A percentile compares a stretch with the other conserved stretches of the same genome.
These are phyloP conservation scores for Cyrtonyx montezumae DNA, from an alignment of 2,113 vertebrate species.

Conservation along the genomic window DNA sequence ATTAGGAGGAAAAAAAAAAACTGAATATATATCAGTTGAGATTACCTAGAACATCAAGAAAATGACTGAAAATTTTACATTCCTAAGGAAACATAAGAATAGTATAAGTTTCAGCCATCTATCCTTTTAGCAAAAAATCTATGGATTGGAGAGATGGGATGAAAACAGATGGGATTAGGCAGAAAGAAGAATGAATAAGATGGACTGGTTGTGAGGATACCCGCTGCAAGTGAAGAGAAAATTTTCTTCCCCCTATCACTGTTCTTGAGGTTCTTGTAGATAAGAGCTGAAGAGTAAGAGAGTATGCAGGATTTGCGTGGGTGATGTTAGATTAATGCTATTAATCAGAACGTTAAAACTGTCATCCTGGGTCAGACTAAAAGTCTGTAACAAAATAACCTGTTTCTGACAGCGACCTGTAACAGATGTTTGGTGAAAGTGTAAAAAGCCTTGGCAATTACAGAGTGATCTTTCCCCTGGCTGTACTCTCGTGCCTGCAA, in stretches of 20 bases:
- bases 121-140: neutral
- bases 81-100: neutral
- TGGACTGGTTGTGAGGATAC: neutral
- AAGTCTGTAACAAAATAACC: slow-evolving; percentile 43
- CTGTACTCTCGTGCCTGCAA: neutral
- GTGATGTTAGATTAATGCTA: slow-evolving; percentile 8
- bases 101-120: neutral
- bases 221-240: neutral
- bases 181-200: neutral
- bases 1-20: neutral
- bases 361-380: slow-evolving; percentile 31
- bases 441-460: slow-evolving; percentile 22
- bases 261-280: neutral
- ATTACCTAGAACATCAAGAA: neutral
- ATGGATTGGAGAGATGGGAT: neutral
- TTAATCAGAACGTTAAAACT: slow-evolving; percentile 52
- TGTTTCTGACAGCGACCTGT: slow-evolving; percentile 47
- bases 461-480: slow-evolving; percentile 35
- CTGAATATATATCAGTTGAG: neutral
- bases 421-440: slow-evolving; percentile 47
- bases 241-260: neutral
- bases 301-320: neutral
- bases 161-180: neutral
- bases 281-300: slow-evolving; percentile 9
- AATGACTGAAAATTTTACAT: neutral